Evolutionary conservation across 2,797 vertebrate species (phyloP).

Genomic region (Rhincodon typus): DNA sequence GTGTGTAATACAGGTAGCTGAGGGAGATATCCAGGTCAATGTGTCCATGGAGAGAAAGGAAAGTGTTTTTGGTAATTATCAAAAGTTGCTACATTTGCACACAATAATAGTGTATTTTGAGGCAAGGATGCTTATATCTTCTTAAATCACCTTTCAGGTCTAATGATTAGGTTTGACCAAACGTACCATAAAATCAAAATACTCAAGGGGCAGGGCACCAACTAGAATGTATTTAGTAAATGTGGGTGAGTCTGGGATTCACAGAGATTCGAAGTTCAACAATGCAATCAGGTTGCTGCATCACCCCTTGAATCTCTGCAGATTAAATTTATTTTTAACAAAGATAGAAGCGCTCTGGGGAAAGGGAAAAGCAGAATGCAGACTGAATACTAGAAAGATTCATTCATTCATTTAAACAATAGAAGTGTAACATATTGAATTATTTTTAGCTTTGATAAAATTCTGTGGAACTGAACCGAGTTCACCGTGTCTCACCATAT

Average conservation of each 20-base stretch:
- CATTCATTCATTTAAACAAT: background rate
- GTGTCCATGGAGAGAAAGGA: background rate
- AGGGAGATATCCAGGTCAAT: background rate
- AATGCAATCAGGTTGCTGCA: background rate
- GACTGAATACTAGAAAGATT: background rate
- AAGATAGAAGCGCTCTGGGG: background rate
- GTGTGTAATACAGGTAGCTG: background rate
- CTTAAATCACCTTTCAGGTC: background rate
- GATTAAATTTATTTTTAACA: background rate
- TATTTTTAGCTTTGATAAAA: conserved; percentile 17
- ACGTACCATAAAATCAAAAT: background rate
- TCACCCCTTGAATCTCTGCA: background rate
- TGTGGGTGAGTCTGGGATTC: background rate
- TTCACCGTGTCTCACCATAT: conserved; percentile 76
- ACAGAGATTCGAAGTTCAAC: background rate
- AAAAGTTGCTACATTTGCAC: background rate
- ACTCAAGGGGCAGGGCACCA: background rate
- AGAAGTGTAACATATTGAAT: background rate
- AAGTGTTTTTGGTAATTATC: background rate
- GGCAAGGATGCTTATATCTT: background rate
- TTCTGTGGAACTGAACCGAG: background rate
- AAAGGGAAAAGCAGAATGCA: background rate
- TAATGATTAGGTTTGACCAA: background rate
- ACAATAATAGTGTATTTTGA: background rate
- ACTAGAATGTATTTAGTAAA: background rate